Conservation (phyloP, 2,888 invertebrate species). For the Chironomus riparius region DNA sequence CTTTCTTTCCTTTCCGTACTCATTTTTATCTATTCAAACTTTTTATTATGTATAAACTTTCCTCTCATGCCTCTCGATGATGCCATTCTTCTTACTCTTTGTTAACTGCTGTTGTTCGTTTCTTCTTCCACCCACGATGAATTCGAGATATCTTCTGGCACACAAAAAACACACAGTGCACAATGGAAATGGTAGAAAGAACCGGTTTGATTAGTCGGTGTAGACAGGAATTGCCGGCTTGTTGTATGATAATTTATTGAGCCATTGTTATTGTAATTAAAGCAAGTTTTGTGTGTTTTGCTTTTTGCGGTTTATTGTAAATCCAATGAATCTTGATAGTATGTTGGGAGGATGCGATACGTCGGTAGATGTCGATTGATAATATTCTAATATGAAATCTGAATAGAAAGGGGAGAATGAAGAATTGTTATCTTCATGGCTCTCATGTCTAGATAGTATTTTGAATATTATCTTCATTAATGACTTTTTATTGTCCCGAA, state of each 20-base stretch:
- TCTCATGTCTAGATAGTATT: too few relatives aligned
- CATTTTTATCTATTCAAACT: too few relatives aligned
- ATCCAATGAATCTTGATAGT: background rate
- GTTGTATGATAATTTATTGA: constrained; percentile 15
- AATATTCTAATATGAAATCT: background rate
- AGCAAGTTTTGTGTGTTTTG: background rate
- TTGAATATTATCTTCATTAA: too few relatives aligned
- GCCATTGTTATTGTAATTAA: constrained; percentile 23
- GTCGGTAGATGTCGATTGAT: background rate
- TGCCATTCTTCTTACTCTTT: background rate
- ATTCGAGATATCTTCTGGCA: background rate
- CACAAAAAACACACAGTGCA: background rate
- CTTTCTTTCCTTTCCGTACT: too few relatives aligned
- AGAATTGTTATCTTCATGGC: background rate
- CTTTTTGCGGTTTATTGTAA: background rate
- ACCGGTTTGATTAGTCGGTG: constrained; percentile 20
- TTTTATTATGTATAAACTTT: background rate
- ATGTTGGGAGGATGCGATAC: background rate
- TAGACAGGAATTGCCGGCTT: background rate
- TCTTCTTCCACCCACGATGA: background rate
- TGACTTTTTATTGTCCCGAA: too few relatives aligned
- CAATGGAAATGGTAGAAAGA: background rate
- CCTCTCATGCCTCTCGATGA: background rate
- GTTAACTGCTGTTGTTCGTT: background rate
- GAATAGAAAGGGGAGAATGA: background rate